Conservation (phyloP, 2,113 vertebrate genomes). For the Halcyon malimbica region DNA sequence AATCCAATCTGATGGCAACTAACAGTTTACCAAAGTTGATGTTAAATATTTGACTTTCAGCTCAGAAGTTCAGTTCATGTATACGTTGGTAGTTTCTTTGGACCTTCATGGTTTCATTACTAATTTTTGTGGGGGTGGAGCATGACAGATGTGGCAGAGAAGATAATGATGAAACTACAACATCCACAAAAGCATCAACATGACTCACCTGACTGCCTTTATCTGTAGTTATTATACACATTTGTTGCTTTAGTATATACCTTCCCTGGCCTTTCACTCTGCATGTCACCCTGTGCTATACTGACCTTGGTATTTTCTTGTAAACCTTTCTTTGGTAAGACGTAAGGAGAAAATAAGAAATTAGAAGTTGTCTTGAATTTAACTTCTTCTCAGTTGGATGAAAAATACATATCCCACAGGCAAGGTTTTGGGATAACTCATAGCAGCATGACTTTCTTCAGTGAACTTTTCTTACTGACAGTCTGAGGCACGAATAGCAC, state of each 20-base stretch:
- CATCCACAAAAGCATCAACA: neutral
- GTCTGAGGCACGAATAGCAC: neutral
- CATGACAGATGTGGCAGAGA: neutral
- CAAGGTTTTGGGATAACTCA: neutral
- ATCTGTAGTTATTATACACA: neutral
- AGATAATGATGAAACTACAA: neutral
- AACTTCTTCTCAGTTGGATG: neutral
- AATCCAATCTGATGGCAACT: neutral
- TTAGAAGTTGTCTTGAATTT: neutral
- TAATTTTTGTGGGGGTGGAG: neutral
- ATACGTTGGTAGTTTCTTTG: neutral
- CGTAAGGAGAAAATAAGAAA: neutral
- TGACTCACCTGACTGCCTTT: neutral
- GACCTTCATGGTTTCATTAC: neutral
- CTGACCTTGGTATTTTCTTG: neutral
- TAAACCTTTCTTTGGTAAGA: neutral
- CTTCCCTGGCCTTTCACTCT: neutral
- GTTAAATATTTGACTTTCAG: neutral
- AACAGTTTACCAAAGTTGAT: neutral
- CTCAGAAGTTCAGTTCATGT: neutral
- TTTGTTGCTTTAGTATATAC: neutral
- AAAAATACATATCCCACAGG: neutral
- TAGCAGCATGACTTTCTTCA: neutral
- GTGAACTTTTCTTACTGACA: neutral
- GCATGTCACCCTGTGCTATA: neutral